These are phyloP conservation scores for Percopsis omiscomaycus DNA, from an alignment of 2,797 vertebrate genomes.

Conservation along the genomic window DNA sequence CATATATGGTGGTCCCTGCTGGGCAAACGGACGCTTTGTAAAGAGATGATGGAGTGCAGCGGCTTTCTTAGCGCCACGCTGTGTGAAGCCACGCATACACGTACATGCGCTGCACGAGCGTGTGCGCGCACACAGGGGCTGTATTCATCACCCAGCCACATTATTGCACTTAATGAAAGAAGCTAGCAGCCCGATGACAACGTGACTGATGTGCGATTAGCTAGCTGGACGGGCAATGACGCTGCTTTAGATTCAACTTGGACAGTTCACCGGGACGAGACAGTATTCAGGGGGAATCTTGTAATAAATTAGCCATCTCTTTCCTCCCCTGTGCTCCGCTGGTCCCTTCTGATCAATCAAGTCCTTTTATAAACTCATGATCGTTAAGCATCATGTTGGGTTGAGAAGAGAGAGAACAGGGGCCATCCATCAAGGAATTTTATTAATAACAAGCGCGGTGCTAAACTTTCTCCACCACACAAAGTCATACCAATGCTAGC, in stretches of 20 bases:
- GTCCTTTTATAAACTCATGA: conserved; percentile 87
- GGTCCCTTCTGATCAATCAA: conserved; percentile 85
- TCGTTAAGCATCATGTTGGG: conserved; percentile 82
- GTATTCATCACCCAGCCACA: conserved; percentile 89
- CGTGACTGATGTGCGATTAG: conserved; percentile 91
- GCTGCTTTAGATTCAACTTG: conserved; percentile 66
- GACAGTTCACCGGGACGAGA: conserved; percentile 64
- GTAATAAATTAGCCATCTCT: conserved; percentile 87
- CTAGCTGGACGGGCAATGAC: conserved; percentile 59
- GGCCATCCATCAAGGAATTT: conserved; percentile 75
- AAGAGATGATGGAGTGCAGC: conserved; percentile 83
- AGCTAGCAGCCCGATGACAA: conserved; percentile 87
- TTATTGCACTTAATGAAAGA: conserved; percentile 93
- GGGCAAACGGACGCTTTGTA: conserved; percentile 91
- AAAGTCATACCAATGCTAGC: conserved; percentile 64
- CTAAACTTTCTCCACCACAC: conserved; percentile 61
- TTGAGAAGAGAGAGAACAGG: conserved; percentile 65
- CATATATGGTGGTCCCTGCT: conserved; percentile 88
- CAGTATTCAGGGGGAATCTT: conserved; percentile 68
- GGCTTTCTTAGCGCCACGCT: conserved; percentile 79
- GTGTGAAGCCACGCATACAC: conserved; percentile 70
- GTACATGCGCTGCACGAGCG: conserved; percentile 59
- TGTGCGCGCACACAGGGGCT: conserved; percentile 78
- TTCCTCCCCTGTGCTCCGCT: conserved; percentile 75
- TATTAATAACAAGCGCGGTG: conserved; percentile 69